These are phyloP conservation scores for Sturmia bella DNA, from an alignment of 2,888 invertebrate genomes.

Conservation along the genomic window DNA sequence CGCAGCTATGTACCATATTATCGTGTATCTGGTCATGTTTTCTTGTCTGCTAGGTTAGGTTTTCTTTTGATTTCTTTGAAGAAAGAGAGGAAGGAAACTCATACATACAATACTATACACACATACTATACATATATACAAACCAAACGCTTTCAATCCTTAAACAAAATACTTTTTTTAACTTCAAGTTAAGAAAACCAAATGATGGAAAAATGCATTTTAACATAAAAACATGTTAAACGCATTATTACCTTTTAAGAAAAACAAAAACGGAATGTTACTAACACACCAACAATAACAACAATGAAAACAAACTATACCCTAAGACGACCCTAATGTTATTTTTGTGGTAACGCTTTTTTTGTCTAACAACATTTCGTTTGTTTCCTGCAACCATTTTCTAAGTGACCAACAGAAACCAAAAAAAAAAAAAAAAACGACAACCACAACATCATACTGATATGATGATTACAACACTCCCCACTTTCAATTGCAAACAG, in stretches of 20 bases:
- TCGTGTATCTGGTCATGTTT: conserved; percentile 70
- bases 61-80: conserved; percentile 37
- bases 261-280: conserved; percentile 48
- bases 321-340: conserved; percentile 64
- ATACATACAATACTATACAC: background rate
- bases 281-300: conserved; percentile 16
- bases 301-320: conserved; percentile 34
- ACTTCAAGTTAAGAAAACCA: conserved; percentile 14
- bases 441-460: conserved; percentile 51
- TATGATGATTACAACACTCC: conserved; percentile 66
- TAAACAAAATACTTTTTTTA: conserved; percentile 24
- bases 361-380: conserved; percentile 12
- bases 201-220: conserved; percentile 27
- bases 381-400: conserved; percentile 50
- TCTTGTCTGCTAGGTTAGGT: conserved; percentile 69
- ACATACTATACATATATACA: background rate
- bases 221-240: conserved; percentile 69
- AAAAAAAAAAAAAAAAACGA: conserved; percentile 29
- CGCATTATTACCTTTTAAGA: conserved; percentile 70
- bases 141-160: conserved; percentile 67
- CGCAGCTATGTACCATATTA: conserved; percentile 56
- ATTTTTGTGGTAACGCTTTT: conserved; percentile 28
- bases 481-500: conserved; percentile 63
- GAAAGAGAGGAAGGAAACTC: conserved; percentile 35
- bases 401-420: conserved; percentile 59